Percentiles rank a stretch among this genome's conserved stretches.
Evolutionary conservation across 1,140 invertebrate genomes (phyloP).

Genomic region (Thaumatotibia leucotreta): DNA sequence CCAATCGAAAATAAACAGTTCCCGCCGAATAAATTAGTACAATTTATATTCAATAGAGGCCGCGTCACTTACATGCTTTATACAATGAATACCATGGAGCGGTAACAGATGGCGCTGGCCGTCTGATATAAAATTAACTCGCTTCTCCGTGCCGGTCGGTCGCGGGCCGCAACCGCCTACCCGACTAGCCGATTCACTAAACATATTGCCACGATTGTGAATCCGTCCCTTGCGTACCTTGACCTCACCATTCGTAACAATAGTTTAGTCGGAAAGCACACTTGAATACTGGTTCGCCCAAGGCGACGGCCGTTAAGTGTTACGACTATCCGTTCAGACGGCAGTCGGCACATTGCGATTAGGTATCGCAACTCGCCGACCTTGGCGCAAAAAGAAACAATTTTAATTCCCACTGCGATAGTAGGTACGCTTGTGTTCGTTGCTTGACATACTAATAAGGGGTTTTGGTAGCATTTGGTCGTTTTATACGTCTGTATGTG

Average conservation of each 20-base stretch:
- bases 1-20: neutral
- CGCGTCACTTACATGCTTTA: neutral
- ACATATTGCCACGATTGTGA: neutral
- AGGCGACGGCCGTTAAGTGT: neutral
- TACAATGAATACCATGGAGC: slow-evolving; percentile 16
- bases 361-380: slow-evolving; percentile 62
- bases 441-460: slow-evolving; percentile 52
- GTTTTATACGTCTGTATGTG: neutral
- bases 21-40: neutral
- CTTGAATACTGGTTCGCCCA: neutral
- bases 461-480: slow-evolving; percentile 26
- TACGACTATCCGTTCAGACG: slow-evolving; percentile 10
- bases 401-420: slow-evolving; percentile 46
- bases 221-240: neutral
- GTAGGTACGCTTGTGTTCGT: slow-evolving; percentile 29
- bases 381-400: slow-evolving; percentile 67
- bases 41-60: neutral
- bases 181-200: neutral
- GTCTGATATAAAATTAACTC: slow-evolving; percentile 34
- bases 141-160: slow-evolving; percentile 33
- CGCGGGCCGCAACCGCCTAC: neutral
- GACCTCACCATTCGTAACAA: neutral
- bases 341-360: slow-evolving; percentile 43
- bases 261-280: neutral
- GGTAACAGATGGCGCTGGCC: slow-evolving; percentile 44